A percentile compares a stretch with the other conserved stretches of the same genome.
phyloP scores from a whole-genome alignment of 2,888 invertebrate species.

The Spilarctia lutea region DNA sequence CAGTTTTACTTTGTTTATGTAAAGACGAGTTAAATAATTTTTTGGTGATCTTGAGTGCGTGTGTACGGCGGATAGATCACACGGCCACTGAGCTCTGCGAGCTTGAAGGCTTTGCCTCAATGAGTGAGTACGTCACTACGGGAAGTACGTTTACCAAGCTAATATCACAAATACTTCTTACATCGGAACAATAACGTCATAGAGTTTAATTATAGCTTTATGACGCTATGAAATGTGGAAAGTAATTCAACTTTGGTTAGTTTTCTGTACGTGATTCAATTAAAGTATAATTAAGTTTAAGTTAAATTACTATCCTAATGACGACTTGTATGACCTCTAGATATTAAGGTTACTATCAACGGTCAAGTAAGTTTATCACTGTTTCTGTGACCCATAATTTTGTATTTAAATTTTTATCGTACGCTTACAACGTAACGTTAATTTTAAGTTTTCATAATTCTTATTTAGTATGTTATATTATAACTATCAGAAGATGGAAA shows the following conservation, averaged over 20 bases:
- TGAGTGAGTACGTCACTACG: conserved; percentile 81
- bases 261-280: conserved; percentile 37
- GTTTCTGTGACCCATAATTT: conserved; percentile 1
- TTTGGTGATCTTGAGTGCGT: conserved; percentile 76
- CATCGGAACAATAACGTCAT: conserved; percentile 73
- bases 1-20: conserved; percentile 16
- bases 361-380: background rate
- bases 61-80: conserved; percentile 83
- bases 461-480: background rate
- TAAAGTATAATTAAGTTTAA: conserved; percentile 5
- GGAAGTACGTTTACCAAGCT: conserved; percentile 81
- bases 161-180: conserved; percentile 72
- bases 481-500: background rate
- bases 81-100: conserved; percentile 80
- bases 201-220: conserved; percentile 65
- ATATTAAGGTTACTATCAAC: background rate
- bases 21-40: conserved; percentile 26
- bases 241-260: conserved; percentile 43
- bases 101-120: conserved; percentile 77
- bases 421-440: background rate
- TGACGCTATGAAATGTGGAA: conserved; percentile 68
- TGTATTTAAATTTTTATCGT: background rate
- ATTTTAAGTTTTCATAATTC: background rate
- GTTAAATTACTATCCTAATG: conserved; percentile 3
- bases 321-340: conserved; percentile 10